Base-by-base conservation (phyloP, 35 echinoderm and acorn worm genomes). In the Apostichopus parvimensis region DNA sequence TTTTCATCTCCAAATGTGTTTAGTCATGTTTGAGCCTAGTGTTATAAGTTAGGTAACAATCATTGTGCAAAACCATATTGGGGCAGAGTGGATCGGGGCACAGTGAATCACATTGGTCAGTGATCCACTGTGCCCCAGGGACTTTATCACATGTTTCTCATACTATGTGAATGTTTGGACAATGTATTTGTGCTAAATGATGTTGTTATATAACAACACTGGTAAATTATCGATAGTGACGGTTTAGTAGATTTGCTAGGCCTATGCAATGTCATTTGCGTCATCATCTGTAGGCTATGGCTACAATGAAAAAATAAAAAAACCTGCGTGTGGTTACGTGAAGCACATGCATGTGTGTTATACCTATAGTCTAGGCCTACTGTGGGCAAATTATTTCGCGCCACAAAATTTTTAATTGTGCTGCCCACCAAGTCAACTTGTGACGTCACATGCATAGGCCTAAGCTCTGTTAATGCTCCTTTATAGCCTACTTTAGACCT, bases 1-100 rank as follows among this genome's bases (percentile, higher is more conserved):
- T 53, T 10, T 54, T 54, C n/a, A 56, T 86, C 11, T 57, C 56
- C 34, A 8, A 8, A 26, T 53, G 45, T 4, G 11, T 54, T 79
- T 2, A 21, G 77, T 21, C 77, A 79, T 53, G 45, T 53, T 79
- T 79, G 11, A 3, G 77, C 77, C 4, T 79, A 79, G 77, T 79
- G 77, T 18, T 4, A 79, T 53, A 79, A 79, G 20, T 53, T 79
- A 15, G 77, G 22, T 21, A 53, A 21, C 22, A 79, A 79, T 79
- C 22, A 79, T 23, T 79, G 77, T 79, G 77, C 77, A 79, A 79
- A 79, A 79, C 10, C 77, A 10, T 79, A 21, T 14, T 79, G 77
- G 77, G 21, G 45, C 77, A 79, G 11, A 79, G 77, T 79, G 77
- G 77, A 79, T 79, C 77, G 77, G 77, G n/a, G 20, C 77, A 79